A percentile compares a stretch with the other conserved stretches of the same genome.
phyloP scores from a whole-genome alignment of 1,140 invertebrate genomes.

The Reticulitermes speratus region DNA sequence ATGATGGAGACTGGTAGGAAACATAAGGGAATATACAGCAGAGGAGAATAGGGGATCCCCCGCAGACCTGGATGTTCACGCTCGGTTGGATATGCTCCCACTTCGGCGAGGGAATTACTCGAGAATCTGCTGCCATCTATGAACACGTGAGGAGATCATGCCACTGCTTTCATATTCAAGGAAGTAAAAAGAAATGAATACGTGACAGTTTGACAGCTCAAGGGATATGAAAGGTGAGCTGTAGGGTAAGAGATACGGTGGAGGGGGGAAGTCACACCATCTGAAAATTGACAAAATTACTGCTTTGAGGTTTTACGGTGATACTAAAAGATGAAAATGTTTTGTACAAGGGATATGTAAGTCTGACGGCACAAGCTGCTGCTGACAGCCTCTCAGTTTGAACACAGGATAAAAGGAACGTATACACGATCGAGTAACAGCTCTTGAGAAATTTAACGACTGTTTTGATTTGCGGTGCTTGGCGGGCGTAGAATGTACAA shows the following conservation, averaged over 20 bases:
- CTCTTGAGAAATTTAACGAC: no score
- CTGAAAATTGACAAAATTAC: background rate
- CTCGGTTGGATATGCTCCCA: background rate
- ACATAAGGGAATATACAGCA: background rate
- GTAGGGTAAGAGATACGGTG: background rate
- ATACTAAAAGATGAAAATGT: no score
- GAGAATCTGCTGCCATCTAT: slow-evolving; percentile 18
- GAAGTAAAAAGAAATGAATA: background rate
- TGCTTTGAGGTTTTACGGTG: background rate
- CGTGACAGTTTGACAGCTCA: background rate
- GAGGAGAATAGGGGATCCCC: background rate
- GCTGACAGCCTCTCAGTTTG: no score
- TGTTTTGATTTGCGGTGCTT: no score
- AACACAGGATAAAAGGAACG: no score
- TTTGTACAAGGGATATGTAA: no score
- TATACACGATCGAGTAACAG: no score
- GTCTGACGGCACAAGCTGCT: no score
- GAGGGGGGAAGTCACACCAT: background rate
- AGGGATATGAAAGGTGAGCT: background rate
- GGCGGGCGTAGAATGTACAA: no score
- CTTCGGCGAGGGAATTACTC: background rate
- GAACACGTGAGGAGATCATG: background rate
- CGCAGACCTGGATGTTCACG: background rate
- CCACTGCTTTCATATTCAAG: background rate
- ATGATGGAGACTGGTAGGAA: background rate